Conservation (phyloP, 1,140 invertebrate species). For the Ditylenchus dipsaci region DNA sequence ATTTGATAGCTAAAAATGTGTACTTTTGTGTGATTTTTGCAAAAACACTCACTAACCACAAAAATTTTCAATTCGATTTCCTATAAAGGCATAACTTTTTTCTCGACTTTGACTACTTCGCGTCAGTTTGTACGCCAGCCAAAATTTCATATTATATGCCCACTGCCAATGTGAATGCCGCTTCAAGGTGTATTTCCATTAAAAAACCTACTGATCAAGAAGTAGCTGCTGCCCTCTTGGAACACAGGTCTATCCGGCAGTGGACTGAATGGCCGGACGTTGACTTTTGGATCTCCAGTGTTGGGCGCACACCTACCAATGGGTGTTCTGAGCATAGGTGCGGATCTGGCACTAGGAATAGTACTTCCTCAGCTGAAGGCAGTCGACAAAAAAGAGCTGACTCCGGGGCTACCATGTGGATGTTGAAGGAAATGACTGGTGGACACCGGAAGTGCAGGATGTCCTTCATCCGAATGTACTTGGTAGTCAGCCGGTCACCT, state of each 20-base stretch:
- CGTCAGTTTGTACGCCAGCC: background rate
- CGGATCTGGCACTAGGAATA: background rate
- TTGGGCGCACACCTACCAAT: background rate
- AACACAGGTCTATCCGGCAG: background rate
- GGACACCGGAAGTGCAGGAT: background rate
- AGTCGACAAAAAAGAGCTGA: background rate
- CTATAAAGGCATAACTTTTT: too few relatives aligned
- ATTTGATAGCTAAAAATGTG: too few relatives aligned
- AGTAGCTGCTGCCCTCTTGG: background rate
- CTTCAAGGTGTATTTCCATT: too few relatives aligned
- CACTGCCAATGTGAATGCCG: too few relatives aligned
- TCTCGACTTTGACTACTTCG: background rate
- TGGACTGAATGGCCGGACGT: background rate
- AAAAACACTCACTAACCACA: too few relatives aligned
- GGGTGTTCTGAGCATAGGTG: background rate
- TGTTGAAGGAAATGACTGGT: conserved; percentile 2
- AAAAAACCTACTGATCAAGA: background rate
- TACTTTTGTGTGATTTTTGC: too few relatives aligned
- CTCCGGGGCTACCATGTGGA: conserved; percentile 1
- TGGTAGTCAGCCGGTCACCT: background rate
- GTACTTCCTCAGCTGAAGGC: background rate
- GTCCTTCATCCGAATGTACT: background rate
- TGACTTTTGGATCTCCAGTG: background rate
- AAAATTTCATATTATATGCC: background rate
- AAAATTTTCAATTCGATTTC: too few relatives aligned